Evolutionary conservation across 2,888 invertebrate species (phyloP).

Genomic region (Campoplex capitator): DNA sequence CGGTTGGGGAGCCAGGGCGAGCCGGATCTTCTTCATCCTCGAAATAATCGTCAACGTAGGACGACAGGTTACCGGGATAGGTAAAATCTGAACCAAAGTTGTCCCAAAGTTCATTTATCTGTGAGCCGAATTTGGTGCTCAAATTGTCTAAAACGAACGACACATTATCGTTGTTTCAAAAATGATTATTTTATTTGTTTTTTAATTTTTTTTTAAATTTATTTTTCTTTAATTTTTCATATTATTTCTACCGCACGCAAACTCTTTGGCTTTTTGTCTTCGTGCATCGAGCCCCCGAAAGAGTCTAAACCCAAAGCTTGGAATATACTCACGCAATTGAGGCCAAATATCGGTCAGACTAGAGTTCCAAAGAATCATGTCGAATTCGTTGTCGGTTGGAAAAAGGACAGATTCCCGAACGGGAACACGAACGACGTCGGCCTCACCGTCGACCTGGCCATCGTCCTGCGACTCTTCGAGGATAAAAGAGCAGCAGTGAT

Average conservation of each 20-base stretch:
- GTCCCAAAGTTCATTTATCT: conserved; percentile 90
- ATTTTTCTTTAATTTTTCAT: background rate
- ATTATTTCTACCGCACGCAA: background rate
- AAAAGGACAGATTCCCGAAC: conserved; percentile 89
- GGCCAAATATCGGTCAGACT: conserved; percentile 93
- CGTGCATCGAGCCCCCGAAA: background rate
- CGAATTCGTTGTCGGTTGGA: conserved; percentile 89
- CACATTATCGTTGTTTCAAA: background rate
- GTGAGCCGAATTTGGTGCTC: conserved; percentile 89
- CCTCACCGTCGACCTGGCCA: conserved; percentile 69
- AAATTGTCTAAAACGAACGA: conserved; percentile 87
- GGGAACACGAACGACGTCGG: conserved; percentile 77
- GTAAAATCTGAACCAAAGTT: conserved; percentile 89
- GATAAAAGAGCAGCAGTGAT: conserved; percentile 97
- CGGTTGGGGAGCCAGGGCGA: background rate
- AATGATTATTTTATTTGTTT: background rate
- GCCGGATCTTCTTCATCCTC: conserved; percentile 87
- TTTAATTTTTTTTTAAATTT: background rate
- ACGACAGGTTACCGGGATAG: conserved; percentile 89
- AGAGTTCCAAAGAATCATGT: conserved; percentile 92
- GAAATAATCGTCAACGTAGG: conserved; percentile 90
- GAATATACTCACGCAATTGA: conserved; percentile 89
- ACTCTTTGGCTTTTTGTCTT: background rate
- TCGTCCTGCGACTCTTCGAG: conserved; percentile 84
- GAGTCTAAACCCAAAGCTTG: conserved; percentile 1